phyloP scores from a whole-genome alignment of 2,797 vertebrate genomes.

The Orestias chungarensis region DNA sequence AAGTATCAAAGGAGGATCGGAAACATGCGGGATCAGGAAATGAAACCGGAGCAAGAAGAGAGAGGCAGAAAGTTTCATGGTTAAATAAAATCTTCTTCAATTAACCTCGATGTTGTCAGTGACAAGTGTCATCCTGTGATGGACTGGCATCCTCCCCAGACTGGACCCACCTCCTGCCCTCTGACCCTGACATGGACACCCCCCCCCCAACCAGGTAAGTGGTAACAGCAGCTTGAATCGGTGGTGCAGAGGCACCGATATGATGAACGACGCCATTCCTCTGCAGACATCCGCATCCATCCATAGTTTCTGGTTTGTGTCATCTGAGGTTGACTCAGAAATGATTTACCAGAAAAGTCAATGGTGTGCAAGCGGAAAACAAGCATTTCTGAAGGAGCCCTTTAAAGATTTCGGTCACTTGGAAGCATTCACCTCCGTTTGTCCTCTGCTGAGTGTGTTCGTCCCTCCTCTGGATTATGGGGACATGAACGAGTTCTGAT shows the following conservation, averaged over 20 bases:
- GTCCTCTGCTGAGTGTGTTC: background rate
- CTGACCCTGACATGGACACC: no score
- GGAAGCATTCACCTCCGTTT: no score
- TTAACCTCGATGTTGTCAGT: no score
- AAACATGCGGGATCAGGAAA: no score
- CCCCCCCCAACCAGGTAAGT: no score
- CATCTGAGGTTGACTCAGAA: background rate
- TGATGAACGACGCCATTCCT: constrained; percentile 68
- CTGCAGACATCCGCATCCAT: constrained; percentile 43
- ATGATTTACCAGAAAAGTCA: background rate
- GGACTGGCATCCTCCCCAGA: no score
- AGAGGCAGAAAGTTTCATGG: no score
- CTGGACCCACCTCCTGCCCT: background rate
- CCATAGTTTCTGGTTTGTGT: background rate
- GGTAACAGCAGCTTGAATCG: constrained; percentile 60
- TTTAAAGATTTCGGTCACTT: background rate
- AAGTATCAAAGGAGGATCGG: no score
- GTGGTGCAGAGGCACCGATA: constrained; percentile 38
- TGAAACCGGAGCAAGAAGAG: no score
- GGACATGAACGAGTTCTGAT: background rate
- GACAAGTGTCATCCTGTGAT: background rate
- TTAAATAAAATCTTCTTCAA: no score
- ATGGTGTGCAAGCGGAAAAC: background rate
- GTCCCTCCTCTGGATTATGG: background rate
- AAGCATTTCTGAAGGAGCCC: background rate